Percentiles rank a stretch among this genome's conserved stretches.
Evolutionary conservation across 2,797 vertebrate species (phyloP).

Genomic region (Cephalopachus bancanus): DNA sequence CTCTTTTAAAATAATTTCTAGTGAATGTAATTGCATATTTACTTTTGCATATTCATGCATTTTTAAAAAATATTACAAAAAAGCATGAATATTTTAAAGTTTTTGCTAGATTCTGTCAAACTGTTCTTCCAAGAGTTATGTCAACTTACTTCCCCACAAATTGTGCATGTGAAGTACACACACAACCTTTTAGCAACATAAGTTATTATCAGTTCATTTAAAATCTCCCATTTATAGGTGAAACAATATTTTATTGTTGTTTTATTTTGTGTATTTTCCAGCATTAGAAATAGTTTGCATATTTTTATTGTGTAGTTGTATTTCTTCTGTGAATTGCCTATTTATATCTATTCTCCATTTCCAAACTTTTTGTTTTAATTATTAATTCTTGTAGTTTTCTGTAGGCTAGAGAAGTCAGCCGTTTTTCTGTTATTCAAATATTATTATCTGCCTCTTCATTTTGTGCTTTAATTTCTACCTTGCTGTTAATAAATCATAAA

Average conservation of each 20-base stretch:
- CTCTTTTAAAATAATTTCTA: background rate
- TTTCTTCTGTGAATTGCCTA: background rate
- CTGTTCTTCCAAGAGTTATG: background rate
- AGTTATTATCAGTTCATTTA: background rate
- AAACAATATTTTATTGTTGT: background rate
- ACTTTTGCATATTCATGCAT: background rate
- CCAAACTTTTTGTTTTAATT: background rate
- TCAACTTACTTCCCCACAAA: background rate
- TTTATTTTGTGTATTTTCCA: background rate
- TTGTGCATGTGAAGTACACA: background rate
- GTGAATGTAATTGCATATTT: background rate
- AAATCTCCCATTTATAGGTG: background rate
- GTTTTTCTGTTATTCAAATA: background rate
- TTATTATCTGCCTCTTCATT: background rate
- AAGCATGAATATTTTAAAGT: background rate
- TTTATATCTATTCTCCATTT: background rate
- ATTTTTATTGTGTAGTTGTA: background rate
- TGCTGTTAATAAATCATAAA: background rate
- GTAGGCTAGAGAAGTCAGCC: background rate
- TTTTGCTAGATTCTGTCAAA: background rate
- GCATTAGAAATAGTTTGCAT: background rate
- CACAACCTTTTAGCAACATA: background rate
- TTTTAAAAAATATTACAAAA: background rate
- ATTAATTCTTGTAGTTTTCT: background rate
- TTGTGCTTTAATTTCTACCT: background rate